Evolutionary conservation across 1,140 invertebrate genomes (phyloP), one percentile per base, ranked within the genome.

Genomic region (Eufriesea mexicana): DNA sequence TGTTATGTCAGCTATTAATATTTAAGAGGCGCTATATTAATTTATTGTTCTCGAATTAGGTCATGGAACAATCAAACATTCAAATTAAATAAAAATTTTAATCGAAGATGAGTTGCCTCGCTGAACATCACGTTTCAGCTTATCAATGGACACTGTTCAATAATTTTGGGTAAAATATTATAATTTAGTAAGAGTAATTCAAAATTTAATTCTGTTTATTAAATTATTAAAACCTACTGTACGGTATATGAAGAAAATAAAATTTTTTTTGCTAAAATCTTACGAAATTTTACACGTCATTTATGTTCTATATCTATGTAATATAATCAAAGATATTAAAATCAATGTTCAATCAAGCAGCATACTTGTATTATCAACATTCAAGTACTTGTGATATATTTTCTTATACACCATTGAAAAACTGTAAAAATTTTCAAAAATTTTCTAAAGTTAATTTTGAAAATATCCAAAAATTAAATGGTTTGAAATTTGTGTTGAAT

Each of bases 31-130:
- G 49, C 14, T 51, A 35, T 23, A n/a, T 6, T 61, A 20, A 83
- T 86, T 83, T 78, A 61, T 71, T 23, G 20, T 9, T n/a, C 57
- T 61, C n/a, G 72, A 86, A 86, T 64, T 86, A 8, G 74, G 70
- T 74, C 84, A 83, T n/a, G 57, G 57, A 70, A 51, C 68, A 74
- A 78, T 83, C 42, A n/a, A n/a, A 12, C n/a, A 12, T 16, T 57
- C 55, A 47, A 62, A 35, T 35, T 35, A 35, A 35, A 35, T 35
- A 35, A 35, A 35, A 35, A 35, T 4, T 25, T n/a, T 47, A 73
- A 61, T 64, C 18, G 25, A 67, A 14, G 59, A 18, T 2, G 8
- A 8, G 45, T 35, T 45, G 14, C 42, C 25, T 35, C 75, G 5
- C 42, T 62, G 54, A 83, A 86, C 83, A 72, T 64, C 2, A 12